Evolutionary conservation across 2,113 vertebrate species (phyloP).

Genomic region (Donacobius atricapilla): DNA sequence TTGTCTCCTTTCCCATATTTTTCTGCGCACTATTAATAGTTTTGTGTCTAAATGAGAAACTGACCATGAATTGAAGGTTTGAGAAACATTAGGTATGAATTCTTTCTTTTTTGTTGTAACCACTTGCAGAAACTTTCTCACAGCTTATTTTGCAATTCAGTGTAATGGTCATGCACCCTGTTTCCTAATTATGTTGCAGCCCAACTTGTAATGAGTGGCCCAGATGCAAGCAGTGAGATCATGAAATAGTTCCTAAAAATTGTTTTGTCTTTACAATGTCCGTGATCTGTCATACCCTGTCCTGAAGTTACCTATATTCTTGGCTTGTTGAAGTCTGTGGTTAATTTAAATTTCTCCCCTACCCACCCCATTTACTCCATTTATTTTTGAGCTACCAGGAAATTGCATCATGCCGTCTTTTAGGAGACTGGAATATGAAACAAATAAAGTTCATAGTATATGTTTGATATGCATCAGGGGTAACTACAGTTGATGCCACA

Average conservation of each 20-base stretch:
- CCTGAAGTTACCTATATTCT: background rate
- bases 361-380: background rate
- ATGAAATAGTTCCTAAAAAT: background rate
- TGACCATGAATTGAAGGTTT: background rate
- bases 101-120: background rate
- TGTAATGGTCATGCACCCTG: background rate
- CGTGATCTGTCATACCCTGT: background rate
- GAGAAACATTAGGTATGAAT: background rate
- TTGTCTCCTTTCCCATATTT: background rate
- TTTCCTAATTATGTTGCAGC: background rate
- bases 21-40: background rate
- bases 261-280: background rate
- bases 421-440: background rate
- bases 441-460: background rate
- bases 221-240: background rate
- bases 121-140: background rate
- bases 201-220: background rate
- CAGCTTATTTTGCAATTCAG: background rate
- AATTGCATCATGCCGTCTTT: background rate
- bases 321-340: background rate
- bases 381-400: background rate
- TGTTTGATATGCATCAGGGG: background rate
- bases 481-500: background rate
- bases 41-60: background rate
- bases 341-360: background rate